phyloP scores from a whole-genome alignment of 2,888 invertebrate species.

The Enchytraeus crypticus region DNA sequence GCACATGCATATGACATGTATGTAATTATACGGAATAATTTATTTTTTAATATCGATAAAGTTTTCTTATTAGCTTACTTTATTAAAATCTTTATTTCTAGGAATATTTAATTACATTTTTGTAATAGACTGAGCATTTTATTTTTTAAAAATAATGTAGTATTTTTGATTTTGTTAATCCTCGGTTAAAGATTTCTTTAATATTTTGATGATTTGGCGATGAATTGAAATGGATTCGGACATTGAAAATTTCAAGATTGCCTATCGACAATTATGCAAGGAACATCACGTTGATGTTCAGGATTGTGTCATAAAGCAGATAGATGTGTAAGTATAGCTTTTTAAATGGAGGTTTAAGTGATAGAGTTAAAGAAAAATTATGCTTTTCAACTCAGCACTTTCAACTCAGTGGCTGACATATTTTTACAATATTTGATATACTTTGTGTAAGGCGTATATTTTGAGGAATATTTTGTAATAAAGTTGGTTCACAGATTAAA shows the following conservation, averaged over 20 bases:
- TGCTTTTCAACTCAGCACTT: neutral
- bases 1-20: too few relatives aligned
- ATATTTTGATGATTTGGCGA: too few relatives aligned
- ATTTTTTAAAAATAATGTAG: too few relatives aligned
- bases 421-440: neutral
- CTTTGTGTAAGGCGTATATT: neutral
- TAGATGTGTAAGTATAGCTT: conserved; percentile 33
- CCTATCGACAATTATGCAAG: conserved; percentile 39
- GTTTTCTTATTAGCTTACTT: too few relatives aligned
- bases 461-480: neutral
- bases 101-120: too few relatives aligned
- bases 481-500: neutral
- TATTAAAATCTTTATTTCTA: too few relatives aligned
- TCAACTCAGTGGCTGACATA: neutral
- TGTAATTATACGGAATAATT: too few relatives aligned
- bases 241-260: conserved; percentile 38
- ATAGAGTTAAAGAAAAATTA: neutral
- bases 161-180: too few relatives aligned
- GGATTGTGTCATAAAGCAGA: conserved; percentile 36
- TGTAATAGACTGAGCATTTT: too few relatives aligned
- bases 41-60: too few relatives aligned
- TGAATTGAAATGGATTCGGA: neutral
- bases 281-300: conserved; percentile 41
- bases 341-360: neutral
- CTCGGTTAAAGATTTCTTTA: too few relatives aligned